Evolutionary conservation across 2,113 vertebrate species (phyloP).

Genomic region (Hemiprocne comata): DNA sequence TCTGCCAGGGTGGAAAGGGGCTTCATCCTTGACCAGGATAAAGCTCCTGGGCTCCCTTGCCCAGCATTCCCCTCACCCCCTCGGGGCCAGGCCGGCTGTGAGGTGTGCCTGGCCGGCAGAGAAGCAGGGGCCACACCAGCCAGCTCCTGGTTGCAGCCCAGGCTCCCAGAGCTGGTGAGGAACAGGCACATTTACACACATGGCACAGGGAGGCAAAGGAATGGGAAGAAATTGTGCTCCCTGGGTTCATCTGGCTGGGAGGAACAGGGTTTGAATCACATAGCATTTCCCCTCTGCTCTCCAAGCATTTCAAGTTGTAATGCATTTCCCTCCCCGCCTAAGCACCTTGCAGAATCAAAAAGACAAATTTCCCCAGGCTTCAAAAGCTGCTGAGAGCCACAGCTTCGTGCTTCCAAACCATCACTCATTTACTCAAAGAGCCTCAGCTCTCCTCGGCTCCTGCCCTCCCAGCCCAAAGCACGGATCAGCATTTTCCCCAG

Average conservation of each 20-base stretch:
- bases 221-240: background rate
- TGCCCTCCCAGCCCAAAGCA: background rate
- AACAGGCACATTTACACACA: background rate
- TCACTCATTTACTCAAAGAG: background rate
- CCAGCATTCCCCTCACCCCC: accelerated
- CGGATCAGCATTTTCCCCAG: accelerated
- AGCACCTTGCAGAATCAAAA: slow-evolving; percentile 21
- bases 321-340: background rate
- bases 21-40: background rate
- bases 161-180: background rate
- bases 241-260: background rate
- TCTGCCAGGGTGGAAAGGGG: background rate
- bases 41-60: background rate
- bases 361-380: slow-evolving; percentile 47
- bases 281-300: background rate
- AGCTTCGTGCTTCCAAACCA: background rate
- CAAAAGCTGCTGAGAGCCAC: slow-evolving; percentile 41
- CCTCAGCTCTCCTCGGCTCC: background rate
- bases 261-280: background rate
- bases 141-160: background rate
- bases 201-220: background rate
- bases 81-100: background rate
- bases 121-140: background rate
- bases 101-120: accelerated
- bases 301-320: background rate